Evolutionary conservation across 1,140 invertebrate genomes (phyloP).

Genomic region (Condylostylus longicornis): DNA sequence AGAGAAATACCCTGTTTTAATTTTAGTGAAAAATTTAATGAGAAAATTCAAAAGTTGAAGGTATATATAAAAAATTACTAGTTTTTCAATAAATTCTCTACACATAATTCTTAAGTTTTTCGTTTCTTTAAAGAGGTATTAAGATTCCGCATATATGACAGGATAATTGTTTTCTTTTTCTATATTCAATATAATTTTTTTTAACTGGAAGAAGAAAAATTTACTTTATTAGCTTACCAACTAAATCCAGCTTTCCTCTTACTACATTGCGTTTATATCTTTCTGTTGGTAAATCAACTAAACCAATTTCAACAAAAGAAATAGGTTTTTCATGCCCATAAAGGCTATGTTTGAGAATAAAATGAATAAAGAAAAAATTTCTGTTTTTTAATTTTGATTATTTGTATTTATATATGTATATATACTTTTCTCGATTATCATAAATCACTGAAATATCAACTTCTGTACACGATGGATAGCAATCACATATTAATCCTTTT

Average conservation of each 20-base stretch:
- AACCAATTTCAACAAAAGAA: slow-evolving; percentile 36
- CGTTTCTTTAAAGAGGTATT: no score
- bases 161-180: no score
- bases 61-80: no score
- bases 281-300: slow-evolving; percentile 42
- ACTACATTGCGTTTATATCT: slow-evolving; percentile 45
- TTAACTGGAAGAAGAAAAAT: no score
- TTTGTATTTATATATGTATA: not conserved
- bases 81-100: no score
- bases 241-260: slow-evolving; percentile 41
- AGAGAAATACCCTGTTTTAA: no score
- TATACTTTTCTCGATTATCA: slow-evolving; percentile 34
- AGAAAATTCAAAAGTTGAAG: no score
- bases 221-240: slow-evolving; percentile 33
- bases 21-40: no score
- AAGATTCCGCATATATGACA: no score
- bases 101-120: no score
- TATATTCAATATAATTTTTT: no score
- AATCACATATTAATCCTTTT: slow-evolving; percentile 42
- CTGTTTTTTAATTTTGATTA: not conserved
- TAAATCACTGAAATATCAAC: slow-evolving; percentile 41
- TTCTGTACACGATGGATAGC: slow-evolving; percentile 45
- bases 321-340: slow-evolving; percentile 19
- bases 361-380: not conserved
- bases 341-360: slow-evolving; percentile 10